Base-by-base conservation (phyloP, 2,113 vertebrate genomes). In the Pipa parva region DNA sequence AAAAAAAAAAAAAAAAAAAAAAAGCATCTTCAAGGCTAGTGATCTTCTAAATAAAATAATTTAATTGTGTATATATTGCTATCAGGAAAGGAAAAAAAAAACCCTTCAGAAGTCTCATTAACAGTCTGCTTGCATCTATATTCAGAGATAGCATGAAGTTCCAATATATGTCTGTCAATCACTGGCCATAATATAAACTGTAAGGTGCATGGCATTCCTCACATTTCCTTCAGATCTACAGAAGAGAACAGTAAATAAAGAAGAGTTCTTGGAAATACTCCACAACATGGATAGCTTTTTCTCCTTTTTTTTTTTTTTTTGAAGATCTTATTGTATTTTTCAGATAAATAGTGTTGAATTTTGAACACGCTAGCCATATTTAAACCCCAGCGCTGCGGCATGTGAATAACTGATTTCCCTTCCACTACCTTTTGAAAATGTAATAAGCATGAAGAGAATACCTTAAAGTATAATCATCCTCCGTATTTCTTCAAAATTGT, bases 121-220 rank as follows among this genome's bases (percentile, higher is more conserved):
- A 36, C 36, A 68, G 48, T 52, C 57, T 5, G 9, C 22, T 31
- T 26, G 56, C 46, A n/a, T 69, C 65, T 49, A 58, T 21, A 59
- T 52, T 52, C 31, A 60, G 29, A 39, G 46, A 60, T n/a, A 60
- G 55, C 46, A 15, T 51, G 45, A 68, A 50, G 55, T 51, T 37
- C 55, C 56, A 68, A 68, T 68, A 68, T 59, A 68, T 59, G 37
- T 15, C 45, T 59, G 55, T 68, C 64, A 68, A 68, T 68, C 64
- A 68, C 21, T 10, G n/a, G 28, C n/a, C 55, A 26, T 59, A 37
- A 68, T 68, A 59, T 59, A 50, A 25, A 37, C 55, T 37, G 55
- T 11, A 24, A 59, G 64, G 56, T 36, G 63, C 39, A 24, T 13
- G 52, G 24, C 18, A 28, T 17, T 50, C 42, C 39, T 27, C 6